phyloP scores from a whole-genome alignment of 2,797 vertebrate species.

The Pseudochirops cupreus region DNA sequence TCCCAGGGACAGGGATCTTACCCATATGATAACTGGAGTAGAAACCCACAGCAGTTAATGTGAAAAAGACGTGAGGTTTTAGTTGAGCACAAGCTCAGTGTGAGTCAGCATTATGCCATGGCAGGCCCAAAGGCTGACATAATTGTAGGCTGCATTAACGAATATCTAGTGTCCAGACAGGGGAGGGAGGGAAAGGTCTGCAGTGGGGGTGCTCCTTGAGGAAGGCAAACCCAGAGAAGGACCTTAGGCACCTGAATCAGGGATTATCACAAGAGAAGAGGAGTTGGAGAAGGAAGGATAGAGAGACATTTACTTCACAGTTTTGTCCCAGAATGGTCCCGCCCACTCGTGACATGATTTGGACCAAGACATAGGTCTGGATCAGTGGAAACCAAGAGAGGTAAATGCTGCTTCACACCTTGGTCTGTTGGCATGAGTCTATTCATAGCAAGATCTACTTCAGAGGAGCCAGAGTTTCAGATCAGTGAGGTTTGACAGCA shows the following conservation, averaged over 20 bases:
- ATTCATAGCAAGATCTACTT: background rate
- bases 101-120: background rate
- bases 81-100: background rate
- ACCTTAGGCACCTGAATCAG: too few relatives aligned
- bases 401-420: background rate
- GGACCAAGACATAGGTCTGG: background rate
- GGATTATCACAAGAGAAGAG: too few relatives aligned
- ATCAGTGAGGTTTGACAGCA: background rate
- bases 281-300: background rate
- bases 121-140: background rate
- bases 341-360: background rate
- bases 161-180: background rate
- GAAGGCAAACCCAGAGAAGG: background rate
- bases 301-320: background rate
- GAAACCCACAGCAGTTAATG: background rate
- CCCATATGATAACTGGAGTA: background rate
- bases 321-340: background rate
- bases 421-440: background rate
- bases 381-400: background rate
- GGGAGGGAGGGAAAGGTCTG: background rate
- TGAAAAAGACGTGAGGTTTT: background rate
- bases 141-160: background rate
- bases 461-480: background rate
- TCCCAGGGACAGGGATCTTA: background rate
- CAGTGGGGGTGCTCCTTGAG: background rate